Conservation (phyloP, 2,888 invertebrate genomes). For the Chloroclystis v-ata region DNA sequence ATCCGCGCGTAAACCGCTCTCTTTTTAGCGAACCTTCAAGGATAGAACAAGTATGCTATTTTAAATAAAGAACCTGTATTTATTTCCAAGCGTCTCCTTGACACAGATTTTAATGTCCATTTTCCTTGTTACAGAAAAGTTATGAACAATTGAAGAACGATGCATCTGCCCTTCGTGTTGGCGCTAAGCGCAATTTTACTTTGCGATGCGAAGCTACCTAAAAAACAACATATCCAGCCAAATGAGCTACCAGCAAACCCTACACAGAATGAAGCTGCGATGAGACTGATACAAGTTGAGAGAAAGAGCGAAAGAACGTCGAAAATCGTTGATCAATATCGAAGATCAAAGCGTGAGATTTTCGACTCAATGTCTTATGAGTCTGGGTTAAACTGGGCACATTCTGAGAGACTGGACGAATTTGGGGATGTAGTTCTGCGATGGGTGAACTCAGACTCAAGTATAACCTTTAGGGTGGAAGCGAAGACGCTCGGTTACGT, state of each 20-base stretch:
- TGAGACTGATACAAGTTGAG: constrained; percentile 51
- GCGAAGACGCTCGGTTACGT: constrained; percentile 91
- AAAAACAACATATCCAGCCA: constrained; percentile 48
- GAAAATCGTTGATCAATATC: constrained; percentile 61
- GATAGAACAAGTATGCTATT: not conserved
- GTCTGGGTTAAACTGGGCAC: constrained; percentile 77
- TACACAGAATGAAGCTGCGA: constrained; percentile 49
- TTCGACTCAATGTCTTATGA: constrained; percentile 69
- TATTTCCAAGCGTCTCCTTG: not conserved
- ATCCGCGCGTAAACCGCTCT: not conserved
- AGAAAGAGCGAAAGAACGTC: constrained; percentile 59
- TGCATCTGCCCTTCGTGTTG: constrained; percentile 59
- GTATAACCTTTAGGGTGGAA: constrained; percentile 90
- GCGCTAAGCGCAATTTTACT: constrained; percentile 58
- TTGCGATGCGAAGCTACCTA: constrained; percentile 66
- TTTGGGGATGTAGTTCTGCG: constrained; percentile 78
- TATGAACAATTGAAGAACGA: constrained; percentile 52
- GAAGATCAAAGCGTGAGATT: constrained; percentile 57
- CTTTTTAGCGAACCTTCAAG: not conserved
- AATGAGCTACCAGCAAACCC: constrained; percentile 58
- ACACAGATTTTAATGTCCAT: constrained; percentile 2
- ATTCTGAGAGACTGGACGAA: constrained; percentile 75
- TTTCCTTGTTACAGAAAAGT: constrained; percentile 63
- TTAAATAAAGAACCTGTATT: not conserved
- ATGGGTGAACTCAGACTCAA: constrained; percentile 86